A percentile compares a stretch with the other conserved stretches of the same genome.
phyloP scores from a whole-genome alignment of 2,113 vertebrate genomes.

The Ciconia stormi region DNA sequence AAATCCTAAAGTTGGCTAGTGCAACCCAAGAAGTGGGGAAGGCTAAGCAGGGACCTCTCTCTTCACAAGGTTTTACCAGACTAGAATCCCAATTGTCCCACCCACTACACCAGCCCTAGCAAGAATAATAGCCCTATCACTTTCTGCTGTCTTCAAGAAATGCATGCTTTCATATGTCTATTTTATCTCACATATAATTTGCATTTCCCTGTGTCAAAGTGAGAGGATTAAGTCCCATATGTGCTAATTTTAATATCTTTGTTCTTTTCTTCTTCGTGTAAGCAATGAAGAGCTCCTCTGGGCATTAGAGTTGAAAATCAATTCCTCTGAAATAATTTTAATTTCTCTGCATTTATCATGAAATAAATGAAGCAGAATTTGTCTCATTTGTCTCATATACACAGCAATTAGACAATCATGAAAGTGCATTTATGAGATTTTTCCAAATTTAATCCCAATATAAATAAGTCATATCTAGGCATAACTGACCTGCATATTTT shows the following conservation, averaged over 20 bases:
- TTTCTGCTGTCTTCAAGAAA: neutral
- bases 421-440: constrained; percentile 7
- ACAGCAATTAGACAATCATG: constrained; percentile 14
- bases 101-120: too few species aligned
- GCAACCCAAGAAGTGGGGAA: neutral
- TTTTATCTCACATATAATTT: constrained; percentile 12
- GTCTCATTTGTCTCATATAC: constrained; percentile 25
- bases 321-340: constrained; percentile 44
- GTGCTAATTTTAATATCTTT: constrained; percentile 43
- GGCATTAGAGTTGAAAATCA: constrained; percentile 34
- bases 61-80: neutral
- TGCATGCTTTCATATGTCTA: neutral
- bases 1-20: neutral
- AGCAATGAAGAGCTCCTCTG: constrained; percentile 19
- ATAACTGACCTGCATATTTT: neutral
- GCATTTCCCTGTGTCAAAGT: neutral
- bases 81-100: neutral
- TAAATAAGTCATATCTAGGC: neutral
- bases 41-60: neutral
- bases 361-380: constrained; percentile 38
- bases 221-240: neutral
- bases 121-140: neutral
- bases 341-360: constrained; percentile 38
- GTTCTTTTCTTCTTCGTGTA: constrained; percentile 20
- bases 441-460: neutral